Evolutionary conservation across 2,888 invertebrate species (phyloP).

Genomic region (Phengaris alcon): DNA sequence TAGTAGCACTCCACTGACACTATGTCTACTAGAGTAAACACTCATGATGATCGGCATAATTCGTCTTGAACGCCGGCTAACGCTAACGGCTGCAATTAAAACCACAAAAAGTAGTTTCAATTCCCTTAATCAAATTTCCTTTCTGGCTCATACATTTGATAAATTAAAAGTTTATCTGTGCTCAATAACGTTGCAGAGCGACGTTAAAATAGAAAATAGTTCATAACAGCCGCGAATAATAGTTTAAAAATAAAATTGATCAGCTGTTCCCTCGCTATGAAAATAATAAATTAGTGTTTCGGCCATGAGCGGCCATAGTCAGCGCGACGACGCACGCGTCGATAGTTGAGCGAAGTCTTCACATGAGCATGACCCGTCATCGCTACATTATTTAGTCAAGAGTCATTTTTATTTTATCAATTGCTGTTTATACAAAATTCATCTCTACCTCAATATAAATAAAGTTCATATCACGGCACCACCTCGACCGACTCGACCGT

Average conservation of each 20-base stretch:
- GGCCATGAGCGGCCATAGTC: slow-evolving; percentile 53
- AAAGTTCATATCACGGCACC: slow-evolving; percentile 40
- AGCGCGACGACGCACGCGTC: slow-evolving; percentile 67
- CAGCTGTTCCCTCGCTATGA: slow-evolving; percentile 51
- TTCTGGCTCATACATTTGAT: slow-evolving; percentile 54
- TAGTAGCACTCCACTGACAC: not conserved
- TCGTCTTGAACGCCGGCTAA: slow-evolving; percentile 75
- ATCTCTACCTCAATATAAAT: slow-evolving; percentile 44
- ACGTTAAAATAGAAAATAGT: slow-evolving; percentile 27
- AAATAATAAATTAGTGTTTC: slow-evolving; percentile 69
- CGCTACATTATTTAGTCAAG: slow-evolving; percentile 64
- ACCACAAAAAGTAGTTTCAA: slow-evolving; percentile 78
- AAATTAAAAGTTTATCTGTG: slow-evolving; percentile 42
- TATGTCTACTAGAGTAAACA: slow-evolving; percentile 17
- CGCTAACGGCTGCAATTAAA: slow-evolving; percentile 77
- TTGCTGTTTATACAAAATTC: slow-evolving; percentile 33
- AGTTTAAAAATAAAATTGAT: slow-evolving; percentile 46
- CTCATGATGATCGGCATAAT: slow-evolving; percentile 71
- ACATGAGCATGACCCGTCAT: slow-evolving; percentile 56
- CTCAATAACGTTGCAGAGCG: slow-evolving; percentile 10
- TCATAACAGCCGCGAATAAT: slow-evolving; percentile 28
- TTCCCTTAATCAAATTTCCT: slow-evolving; percentile 78
- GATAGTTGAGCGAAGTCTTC: slow-evolving; percentile 73
- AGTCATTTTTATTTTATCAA: slow-evolving; percentile 39
- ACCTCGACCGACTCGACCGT: slow-evolving; percentile 47